Percentiles rank a stretch among this genome's conserved stretches.
phyloP scores from a whole-genome alignment of 2,888 invertebrate genomes.

The Oeneis ivallda region DNA sequence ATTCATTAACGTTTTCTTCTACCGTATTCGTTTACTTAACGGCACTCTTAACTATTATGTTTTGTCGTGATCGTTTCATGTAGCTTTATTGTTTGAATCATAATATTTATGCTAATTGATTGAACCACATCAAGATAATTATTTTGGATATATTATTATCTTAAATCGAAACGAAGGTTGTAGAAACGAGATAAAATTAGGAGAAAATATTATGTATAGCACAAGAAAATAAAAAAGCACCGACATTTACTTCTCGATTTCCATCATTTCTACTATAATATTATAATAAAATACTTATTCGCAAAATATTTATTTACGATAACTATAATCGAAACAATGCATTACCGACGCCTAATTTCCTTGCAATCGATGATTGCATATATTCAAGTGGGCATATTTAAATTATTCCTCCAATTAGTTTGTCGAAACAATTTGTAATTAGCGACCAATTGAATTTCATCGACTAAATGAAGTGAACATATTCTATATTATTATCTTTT shows the following conservation, averaged over 20 bases:
- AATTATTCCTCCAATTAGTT: constrained; percentile 15
- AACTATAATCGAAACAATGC: no score
- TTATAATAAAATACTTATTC: no score
- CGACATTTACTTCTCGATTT: no score
- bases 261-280: no score
- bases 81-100: background rate
- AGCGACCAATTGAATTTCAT: background rate
- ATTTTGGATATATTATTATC: no score
- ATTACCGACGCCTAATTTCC: background rate
- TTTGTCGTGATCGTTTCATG: constrained; percentile 1
- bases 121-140: background rate
- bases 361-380: background rate
- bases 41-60: background rate
- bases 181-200: no score
- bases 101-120: background rate
- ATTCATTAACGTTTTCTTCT: constrained; percentile 17
- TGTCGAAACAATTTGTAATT: constrained; percentile 16
- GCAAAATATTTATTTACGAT: no score
- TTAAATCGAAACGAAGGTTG: no score
- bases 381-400: constrained; percentile 1
- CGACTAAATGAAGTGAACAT: constrained; percentile 7
- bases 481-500: constrained; percentile 8
- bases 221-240: no score
- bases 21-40: constrained; percentile 5
- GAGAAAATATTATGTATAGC: no score